Base-by-base conservation (phyloP, 2,888 invertebrate genomes). In the Eupithecia exiguata region DNA sequence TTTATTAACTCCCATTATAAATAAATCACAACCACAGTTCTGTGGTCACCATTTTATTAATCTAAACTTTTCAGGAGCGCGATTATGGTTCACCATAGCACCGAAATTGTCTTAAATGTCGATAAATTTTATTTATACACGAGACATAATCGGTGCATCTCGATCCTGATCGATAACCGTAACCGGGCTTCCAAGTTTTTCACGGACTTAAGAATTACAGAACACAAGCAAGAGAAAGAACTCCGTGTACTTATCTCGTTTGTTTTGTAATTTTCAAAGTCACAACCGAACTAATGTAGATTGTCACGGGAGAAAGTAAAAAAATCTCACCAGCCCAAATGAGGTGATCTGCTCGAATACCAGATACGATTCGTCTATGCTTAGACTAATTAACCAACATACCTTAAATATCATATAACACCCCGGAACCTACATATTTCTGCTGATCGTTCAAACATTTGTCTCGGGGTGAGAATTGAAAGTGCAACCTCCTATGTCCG, bases 301-400 rank as follows among this genome's bases (percentile, higher is more conserved):
- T 40, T 12, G 9, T 40, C 4, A 40, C 4, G 40, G 40, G 40
- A 14, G 40, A 40, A 40, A 40, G 40, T 40, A n/a, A 14, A 40
- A 40, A 53, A 21, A 53, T n/a, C 53, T 21, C 53, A 21, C 53
- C n/a, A 53, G n/a, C 53, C 53, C 7, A n/a, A n/a, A 53, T n/a
- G 53, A 53, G 53, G 53, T 53, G 53, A 53, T 53, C 53, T 21
- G 21, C 21, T 53, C 53, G 53, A 53, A 53, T 53, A 53, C 53
- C 21, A 18, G n/a, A 53, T 21, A 53, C 53, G 53, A 21, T 21
- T 21, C 53, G 21, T 53, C 53, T 53, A 53, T 14, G 14, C 40
- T 40, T 40, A 40, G 1, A 14, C 14, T 30, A 30, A 30, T 30
- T n/a, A n/a, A n/a, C n/a, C n/a, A n/a, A n/a, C 30, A 30, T 30